Conservation (phyloP, 2,113 vertebrate genomes). For the Passer domesticus region DNA sequence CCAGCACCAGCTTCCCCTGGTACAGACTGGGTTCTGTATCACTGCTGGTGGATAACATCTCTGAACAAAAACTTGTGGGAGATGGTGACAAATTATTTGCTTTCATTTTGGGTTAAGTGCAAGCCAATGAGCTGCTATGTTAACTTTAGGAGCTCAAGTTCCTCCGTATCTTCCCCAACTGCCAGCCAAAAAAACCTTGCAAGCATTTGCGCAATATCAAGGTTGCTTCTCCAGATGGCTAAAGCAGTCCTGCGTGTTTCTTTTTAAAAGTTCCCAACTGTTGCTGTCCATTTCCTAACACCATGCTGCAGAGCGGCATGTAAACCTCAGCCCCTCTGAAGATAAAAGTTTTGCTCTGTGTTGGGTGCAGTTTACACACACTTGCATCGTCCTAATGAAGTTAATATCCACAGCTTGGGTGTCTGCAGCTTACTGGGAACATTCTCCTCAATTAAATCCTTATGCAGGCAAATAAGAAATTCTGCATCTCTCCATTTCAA, state of each 20-base stretch:
- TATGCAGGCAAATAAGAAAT: background rate
- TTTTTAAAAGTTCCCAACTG: background rate
- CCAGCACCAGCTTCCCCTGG: background rate
- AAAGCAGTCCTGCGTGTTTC: background rate
- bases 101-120: conserved; percentile 4
- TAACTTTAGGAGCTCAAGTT: background rate
- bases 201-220: background rate
- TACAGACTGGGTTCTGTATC: background rate
- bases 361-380: background rate
- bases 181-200: background rate
- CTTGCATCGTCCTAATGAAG: background rate
- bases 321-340: background rate
- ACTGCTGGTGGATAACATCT: background rate
- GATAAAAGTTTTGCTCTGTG: background rate
- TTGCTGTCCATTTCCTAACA: conserved; percentile 11
- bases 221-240: conserved; percentile 20
- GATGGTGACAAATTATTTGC: background rate
- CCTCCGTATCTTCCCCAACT: background rate
- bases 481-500: background rate
- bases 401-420: background rate
- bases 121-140: background rate
- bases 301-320: background rate
- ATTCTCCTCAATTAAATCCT: background rate
- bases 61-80: background rate
- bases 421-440: background rate